Evolutionary conservation across 2,113 vertebrate genomes (phyloP).

Genomic region (Noturus placidus): DNA sequence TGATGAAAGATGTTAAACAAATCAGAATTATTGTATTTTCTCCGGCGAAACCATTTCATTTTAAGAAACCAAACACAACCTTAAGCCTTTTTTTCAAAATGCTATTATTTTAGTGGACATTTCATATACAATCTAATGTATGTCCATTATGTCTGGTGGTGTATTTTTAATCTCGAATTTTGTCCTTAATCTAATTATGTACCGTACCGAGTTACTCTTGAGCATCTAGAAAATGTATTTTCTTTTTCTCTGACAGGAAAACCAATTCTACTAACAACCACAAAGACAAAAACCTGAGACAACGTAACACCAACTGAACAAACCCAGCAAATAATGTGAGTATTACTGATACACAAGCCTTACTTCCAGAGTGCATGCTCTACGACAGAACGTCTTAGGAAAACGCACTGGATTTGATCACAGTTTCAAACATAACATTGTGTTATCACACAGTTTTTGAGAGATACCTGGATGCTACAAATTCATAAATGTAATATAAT

Average conservation of each 20-base stretch:
- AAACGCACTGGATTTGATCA: not conserved
- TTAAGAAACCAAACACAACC: not conserved
- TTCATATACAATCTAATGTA: not conserved
- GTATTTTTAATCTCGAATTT: not conserved
- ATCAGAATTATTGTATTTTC: not conserved
- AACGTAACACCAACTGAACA: conserved; percentile 94
- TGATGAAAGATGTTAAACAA: not conserved
- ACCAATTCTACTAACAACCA: conserved; percentile 99
- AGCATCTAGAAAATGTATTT: not conserved
- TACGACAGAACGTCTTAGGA: not conserved
- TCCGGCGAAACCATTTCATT: not conserved
- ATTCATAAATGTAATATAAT: not conserved
- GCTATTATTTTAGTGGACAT: not conserved
- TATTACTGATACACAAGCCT: conserved; percentile 2
- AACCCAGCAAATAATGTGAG: conserved; percentile 58
- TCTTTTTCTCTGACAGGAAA: conserved; percentile 79
- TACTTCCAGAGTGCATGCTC: not conserved
- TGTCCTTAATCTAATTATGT: not conserved
- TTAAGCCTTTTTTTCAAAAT: not conserved
- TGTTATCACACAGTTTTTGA: not conserved
- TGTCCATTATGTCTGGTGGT: not conserved
- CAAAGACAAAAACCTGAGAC: conserved; percentile 99
- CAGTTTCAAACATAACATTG: not conserved
- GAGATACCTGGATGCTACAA: not conserved
- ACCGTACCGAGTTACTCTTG: not conserved